Evolutionary conservation across 2,888 invertebrate genomes (phyloP).

Genomic region (Pammene aurita): DNA sequence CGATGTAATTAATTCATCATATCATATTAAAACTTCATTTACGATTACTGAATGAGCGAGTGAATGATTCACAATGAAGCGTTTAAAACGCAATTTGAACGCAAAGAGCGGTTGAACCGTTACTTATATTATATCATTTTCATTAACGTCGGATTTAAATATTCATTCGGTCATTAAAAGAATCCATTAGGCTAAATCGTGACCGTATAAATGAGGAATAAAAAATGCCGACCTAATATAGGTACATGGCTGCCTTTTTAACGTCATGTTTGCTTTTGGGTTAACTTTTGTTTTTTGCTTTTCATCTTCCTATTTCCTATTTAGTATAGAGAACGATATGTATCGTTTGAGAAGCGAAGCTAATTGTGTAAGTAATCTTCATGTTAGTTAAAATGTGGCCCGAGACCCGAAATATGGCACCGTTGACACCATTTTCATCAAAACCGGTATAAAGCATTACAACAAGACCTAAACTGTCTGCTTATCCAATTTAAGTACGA

Average conservation of each 20-base stretch:
- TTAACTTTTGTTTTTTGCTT: not conserved
- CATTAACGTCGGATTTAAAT: slow-evolving; percentile 68
- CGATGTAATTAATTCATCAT: not conserved
- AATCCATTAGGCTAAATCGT: slow-evolving; percentile 70
- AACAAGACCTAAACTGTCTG: too few species aligned
- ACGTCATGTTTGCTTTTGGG: not conserved
- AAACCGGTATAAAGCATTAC: too few species aligned
- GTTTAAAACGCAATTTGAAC: slow-evolving; percentile 38
- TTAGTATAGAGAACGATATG: too few species aligned
- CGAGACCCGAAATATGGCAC: too few species aligned
- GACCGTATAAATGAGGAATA: slow-evolving; percentile 57
- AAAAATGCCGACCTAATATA: slow-evolving; percentile 54
- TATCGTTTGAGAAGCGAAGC: too few species aligned
- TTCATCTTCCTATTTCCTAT: too few species aligned
- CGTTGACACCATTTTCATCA: too few species aligned
- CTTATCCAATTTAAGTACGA: not conserved
- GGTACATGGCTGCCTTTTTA: not conserved
- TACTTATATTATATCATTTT: slow-evolving; percentile 65
- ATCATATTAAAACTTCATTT: slow-evolving; percentile 24
- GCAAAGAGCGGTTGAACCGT: slow-evolving; percentile 44
- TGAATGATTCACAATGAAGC: slow-evolving; percentile 37
- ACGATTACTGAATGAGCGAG: slow-evolving; percentile 13
- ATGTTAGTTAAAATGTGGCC: too few species aligned
- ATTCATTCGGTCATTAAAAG: slow-evolving; percentile 72
- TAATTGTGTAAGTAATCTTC: too few species aligned